Conservation (phyloP, 1,140 invertebrate species). For the Stegodyphus dumicola region DNA sequence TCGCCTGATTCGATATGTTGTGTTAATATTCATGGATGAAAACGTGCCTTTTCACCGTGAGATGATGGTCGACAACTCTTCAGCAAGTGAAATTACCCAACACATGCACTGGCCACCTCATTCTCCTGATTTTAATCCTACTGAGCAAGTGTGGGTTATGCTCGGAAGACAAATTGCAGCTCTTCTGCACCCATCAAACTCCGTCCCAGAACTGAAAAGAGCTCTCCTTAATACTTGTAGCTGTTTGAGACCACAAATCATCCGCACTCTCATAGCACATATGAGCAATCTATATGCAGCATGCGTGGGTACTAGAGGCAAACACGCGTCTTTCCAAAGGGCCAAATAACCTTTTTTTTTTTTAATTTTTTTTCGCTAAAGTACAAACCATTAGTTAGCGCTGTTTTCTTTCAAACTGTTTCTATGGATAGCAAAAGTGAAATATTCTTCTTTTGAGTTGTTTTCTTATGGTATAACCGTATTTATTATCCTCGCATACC, state of each 20-base stretch:
- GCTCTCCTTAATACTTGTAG: background rate
- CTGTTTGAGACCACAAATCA: background rate
- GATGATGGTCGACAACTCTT: background rate
- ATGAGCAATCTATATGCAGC: too few species aligned
- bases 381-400: background rate
- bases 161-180: background rate
- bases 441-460: background rate
- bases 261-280: too few species aligned
- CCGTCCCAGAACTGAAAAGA: background rate
- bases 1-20: background rate
- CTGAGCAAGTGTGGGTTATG: background rate
- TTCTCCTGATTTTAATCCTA: background rate
- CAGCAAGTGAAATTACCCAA: background rate
- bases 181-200: background rate
- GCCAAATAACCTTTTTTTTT: background rate
- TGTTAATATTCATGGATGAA: background rate
- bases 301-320: too few species aligned
- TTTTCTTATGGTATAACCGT: background rate
- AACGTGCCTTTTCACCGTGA: background rate
- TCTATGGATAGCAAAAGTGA: background rate
- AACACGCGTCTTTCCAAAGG: background rate
- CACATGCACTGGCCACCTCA: background rate
- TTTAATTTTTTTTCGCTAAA: background rate
- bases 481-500: background rate
- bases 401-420: background rate